phyloP scores from a whole-genome alignment of 2,888 invertebrate genomes.

The Drosophila eohydei region DNA sequence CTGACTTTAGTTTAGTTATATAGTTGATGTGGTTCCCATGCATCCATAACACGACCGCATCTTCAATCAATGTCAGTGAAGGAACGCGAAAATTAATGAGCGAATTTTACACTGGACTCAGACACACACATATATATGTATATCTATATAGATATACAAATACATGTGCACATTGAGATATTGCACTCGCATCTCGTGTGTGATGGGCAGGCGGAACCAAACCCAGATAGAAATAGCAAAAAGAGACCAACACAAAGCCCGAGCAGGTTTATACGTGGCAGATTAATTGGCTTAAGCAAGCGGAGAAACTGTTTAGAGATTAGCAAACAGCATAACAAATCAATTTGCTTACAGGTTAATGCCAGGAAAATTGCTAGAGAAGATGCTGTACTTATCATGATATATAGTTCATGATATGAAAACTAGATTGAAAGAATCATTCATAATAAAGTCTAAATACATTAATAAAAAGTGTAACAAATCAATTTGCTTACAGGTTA shows the following conservation, averaged over 20 bases:
- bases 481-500: background rate
- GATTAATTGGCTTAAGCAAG: conserved; percentile 6
- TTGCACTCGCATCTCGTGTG: conserved; percentile 21
- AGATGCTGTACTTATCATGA: background rate
- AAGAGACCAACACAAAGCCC: conserved; percentile 10
- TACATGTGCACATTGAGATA: conserved; percentile 33
- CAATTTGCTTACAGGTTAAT: background rate
- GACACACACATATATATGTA: background rate
- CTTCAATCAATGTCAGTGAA: conserved; percentile 74
- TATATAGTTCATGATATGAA: background rate
- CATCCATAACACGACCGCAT: conserved; percentile 70
- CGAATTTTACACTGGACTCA: conserved; percentile 67
- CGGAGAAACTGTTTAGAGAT: conserved; percentile 1
- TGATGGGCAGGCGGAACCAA: conserved; percentile 63
- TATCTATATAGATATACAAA: conserved; percentile 11
- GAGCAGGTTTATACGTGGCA: conserved; percentile 41
- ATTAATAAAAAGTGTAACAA: background rate
- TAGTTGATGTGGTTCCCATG: conserved; percentile 61
- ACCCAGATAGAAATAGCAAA: conserved; percentile 37
- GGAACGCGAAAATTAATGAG: conserved; percentile 73
- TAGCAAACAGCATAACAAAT: conserved; percentile 5
- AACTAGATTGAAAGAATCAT: no score
- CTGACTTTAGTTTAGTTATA: conserved; percentile 20
- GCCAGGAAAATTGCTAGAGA: background rate
- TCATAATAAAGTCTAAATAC: no score